These are phyloP conservation scores for Eupithecia centaureata DNA, from an alignment of 2,888 invertebrate genomes.

Conservation along the genomic window DNA sequence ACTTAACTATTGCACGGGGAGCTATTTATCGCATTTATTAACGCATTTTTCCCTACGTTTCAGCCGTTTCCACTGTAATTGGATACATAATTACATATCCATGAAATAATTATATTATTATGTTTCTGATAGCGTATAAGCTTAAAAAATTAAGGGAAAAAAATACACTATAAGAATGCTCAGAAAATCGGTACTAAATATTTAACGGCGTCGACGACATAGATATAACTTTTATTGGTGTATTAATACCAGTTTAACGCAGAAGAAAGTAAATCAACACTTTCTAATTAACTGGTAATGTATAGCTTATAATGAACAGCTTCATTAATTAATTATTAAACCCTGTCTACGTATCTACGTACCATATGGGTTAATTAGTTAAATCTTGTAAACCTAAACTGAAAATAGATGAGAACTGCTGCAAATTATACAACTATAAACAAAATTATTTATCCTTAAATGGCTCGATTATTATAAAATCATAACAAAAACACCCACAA, in stretches of 20 bases:
- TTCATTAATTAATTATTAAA: not conserved
- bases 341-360: no score
- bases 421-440: no score
- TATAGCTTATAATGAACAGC: not conserved
- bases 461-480: not conserved
- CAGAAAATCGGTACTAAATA: not conserved
- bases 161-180: no score
- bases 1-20: no score
- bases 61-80: no score
- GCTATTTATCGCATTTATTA: no score
- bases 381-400: conserved; percentile 13
- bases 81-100: no score
- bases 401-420: no score
- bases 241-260: not conserved
- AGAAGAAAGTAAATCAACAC: not conserved
- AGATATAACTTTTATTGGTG: not conserved
- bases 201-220: not conserved
- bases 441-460: not conserved
- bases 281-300: conserved; percentile 10
- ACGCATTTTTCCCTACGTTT: no score
- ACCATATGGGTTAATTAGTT: conserved; percentile 23
- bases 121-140: no score
- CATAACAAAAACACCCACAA: not conserved
- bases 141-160: no score
- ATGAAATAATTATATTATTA: no score